phyloP scores from a whole-genome alignment of 2,113 vertebrate genomes.

The Calcarius ornatus region DNA sequence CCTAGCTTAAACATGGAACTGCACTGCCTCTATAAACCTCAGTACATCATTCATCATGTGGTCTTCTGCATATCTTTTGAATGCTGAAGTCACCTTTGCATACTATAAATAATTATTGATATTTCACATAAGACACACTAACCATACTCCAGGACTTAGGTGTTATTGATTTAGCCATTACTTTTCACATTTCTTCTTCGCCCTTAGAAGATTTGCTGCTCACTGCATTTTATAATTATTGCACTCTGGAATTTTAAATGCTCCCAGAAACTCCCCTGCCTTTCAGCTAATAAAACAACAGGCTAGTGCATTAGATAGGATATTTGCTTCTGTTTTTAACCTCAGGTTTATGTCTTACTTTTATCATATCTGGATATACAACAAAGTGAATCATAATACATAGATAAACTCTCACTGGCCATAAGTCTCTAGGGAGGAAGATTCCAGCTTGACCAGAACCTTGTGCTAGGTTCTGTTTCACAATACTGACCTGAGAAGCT shows the following conservation, averaged over 20 bases:
- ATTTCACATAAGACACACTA: conserved; percentile 18
- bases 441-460: not conserved
- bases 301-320: not conserved
- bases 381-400: not conserved
- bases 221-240: conserved; percentile 58
- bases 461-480: not conserved
- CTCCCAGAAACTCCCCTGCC: not conserved
- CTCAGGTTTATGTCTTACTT: not conserved
- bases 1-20: not conserved
- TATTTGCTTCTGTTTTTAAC: not conserved
- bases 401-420: not conserved
- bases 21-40: not conserved
- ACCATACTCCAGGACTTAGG: conserved; percentile 10
- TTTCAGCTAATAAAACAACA: not conserved
- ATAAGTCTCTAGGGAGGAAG: not conserved
- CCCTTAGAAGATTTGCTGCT: conserved; percentile 42
- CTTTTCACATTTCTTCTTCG: conserved; percentile 63
- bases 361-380: not conserved
- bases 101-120: conserved; percentile 52
- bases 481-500: not conserved
- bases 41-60: not conserved
- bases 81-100: conserved; percentile 17
- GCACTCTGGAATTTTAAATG: conserved; percentile 60
- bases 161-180: conserved; percentile 71
- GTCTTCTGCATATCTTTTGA: not conserved